Evolutionary conservation across 1,140 invertebrate genomes (phyloP), one percentile per base, ranked within the genome.

Genomic region (Diuraphis noxia): DNA sequence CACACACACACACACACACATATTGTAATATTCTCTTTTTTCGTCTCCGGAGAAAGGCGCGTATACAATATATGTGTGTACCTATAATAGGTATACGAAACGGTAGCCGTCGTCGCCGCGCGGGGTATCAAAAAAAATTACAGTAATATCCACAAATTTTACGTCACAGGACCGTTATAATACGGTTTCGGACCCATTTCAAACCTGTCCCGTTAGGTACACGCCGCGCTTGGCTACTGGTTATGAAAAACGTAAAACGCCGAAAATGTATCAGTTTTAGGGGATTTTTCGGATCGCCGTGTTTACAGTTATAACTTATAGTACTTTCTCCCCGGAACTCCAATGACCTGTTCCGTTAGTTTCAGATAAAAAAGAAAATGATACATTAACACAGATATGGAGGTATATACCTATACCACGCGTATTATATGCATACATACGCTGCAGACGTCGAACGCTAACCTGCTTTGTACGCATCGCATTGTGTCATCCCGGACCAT

Each of bases 321-420:
- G 43, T 91, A 91, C 89, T 91, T 91, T 91, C 89, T 91, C 89
- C 89, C 89, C 89, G 89, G 89, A 91, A 91, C 89, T 91, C 34
- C 89, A 40, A 82, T 38, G 89, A 91, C 89, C 89, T 91, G 89
- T 91, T 91, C 89, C 89, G 89, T 91, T 91, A 91, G 89, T 91
- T 91, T 91, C 89, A n/a, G 38, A 91, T 91, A 91, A 91, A 91
- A 91, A 91, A 91, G 89, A 91, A 91, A 91, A 91, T 91, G 89
- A 91, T 91, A 91, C 77, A 91, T 90, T 90, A 90, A 90, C 89
- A 91, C 77, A 91, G 77, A 81, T 91, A 77, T 52, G 25, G 40
- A 82, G 79, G 79, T 41, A 30, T 41, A 43, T 9, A 40, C 23
- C 19, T 21, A 23, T 56, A 56, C 56, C 38, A 40, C 38, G 38